Base-by-base conservation (phyloP, 2,797 vertebrate species). In the Falco cherrug region DNA sequence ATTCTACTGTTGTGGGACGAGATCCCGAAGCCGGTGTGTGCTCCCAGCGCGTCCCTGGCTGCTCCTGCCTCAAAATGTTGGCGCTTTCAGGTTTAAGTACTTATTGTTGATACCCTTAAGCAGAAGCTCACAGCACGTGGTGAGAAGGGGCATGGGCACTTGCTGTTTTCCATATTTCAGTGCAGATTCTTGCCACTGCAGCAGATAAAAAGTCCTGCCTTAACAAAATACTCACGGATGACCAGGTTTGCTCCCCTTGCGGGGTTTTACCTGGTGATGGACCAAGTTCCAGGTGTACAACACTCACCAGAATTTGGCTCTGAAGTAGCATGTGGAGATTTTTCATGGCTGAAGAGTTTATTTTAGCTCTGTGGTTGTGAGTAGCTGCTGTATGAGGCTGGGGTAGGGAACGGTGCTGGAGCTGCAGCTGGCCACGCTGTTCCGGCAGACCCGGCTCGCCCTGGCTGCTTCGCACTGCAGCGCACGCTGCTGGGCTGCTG, bases 391-490 rank as follows among this genome's bases (percentile, higher is more conserved):
- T 13, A 4, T 6, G 15, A 12, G 48, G 31, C 3, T 1, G 1
- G 6, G 54, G 56, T 1, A 13, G 37, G 69, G 65, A 26, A 1
- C 9, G 3, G 39, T n/a, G 45, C 89, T n/a, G 61, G 31, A 7
- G 21, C 4, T 65, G 79, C 39, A 4, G 53, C 17, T 1, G 11
- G 4, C 59, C 11, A 0, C 0, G 1, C 21, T 12, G 53, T 39
- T 25, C 16, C 37, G 24, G 35, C 16, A 6, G 56, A 16, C 48
- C 31, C 3, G 10, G 43, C 4, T 2, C 26, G 43, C 31, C 22
- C 35, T 21, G 33, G 29, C 43, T 16, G 7, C 51, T 24, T 33
- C 2, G 7, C 65, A 1, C 51, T 16, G 29, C 17, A 3, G 20
- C 3, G 26, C 0, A 1, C 2, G 8, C 59, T 33, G 78, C 51